phyloP scores from a whole-genome alignment of 2,888 invertebrate genomes.

The Bruchidius siliquastri region DNA sequence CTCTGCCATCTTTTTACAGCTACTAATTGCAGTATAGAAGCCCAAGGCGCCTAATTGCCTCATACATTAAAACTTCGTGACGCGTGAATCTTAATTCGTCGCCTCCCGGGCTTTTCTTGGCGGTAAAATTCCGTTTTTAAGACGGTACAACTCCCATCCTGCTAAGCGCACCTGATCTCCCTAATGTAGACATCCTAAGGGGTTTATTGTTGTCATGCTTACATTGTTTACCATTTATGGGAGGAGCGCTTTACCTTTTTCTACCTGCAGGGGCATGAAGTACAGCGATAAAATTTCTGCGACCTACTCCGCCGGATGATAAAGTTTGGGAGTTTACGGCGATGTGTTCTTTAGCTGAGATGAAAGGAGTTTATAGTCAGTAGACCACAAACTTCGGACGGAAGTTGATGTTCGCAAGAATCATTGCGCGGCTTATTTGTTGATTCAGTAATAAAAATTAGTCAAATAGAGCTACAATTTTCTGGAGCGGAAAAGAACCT shows the following conservation, averaged over 20 bases:
- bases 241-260: constrained; percentile 2
- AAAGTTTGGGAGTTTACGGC: not conserved
- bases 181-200: constrained; percentile 35
- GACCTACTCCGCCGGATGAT: not conserved
- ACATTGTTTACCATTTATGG: constrained; percentile 31
- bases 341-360: not conserved
- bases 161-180: constrained; percentile 31
- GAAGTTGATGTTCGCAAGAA: too few species aligned
- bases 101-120: constrained; percentile 20
- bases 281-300: not conserved
- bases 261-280: not conserved
- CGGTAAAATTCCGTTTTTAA: constrained; percentile 25
- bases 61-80: not conserved
- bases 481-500: too few species aligned
- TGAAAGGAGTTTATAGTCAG: not conserved
- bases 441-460: too few species aligned
- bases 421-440: too few species aligned
- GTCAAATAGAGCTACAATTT: too few species aligned
- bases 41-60: not conserved
- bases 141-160: constrained; percentile 5
- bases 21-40: not conserved
- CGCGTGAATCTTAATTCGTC: constrained; percentile 17
- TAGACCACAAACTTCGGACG: not conserved
- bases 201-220: constrained; percentile 30
- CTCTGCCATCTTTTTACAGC: not conserved